Evolutionary conservation across 2,113 vertebrate species (phyloP), one percentile per base, ranked within the genome.

Genomic region (Pseudorasbora parva): DNA sequence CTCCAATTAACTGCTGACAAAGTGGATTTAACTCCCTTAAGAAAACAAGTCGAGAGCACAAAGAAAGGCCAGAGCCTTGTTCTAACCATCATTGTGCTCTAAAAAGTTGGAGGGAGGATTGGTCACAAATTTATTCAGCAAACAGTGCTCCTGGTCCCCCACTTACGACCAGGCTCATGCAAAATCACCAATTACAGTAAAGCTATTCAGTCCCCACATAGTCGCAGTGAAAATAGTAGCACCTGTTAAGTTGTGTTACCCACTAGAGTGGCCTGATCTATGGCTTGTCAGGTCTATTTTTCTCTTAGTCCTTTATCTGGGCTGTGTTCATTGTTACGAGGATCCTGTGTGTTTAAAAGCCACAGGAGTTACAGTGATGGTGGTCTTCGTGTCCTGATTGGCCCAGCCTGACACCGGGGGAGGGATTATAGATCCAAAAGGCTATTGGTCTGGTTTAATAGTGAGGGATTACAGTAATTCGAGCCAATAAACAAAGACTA

Each of bases 141-240:
- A 89, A 89, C 84, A 78, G 49, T 82, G 4, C 25, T 83, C 37
- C 17, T 0, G 64, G 83, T 86, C 89, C 81, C 90, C 86, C 88
- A 88, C 87, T 66, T 82, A 90, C 86, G 54, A 78, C 54, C 82
- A 89, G 89, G 84, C 86, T 88, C 84, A 23, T 72, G 51, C 14
- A 77, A 91, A 82, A 90, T 91, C 85, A 88, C 88, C 93, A 93
- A 92, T 93, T 93, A 93, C 92, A 87, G 89, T 91, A 90, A 90
- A 87, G 82, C 86, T 15, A 23, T 33, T 54, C 14, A 25, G 54
- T 87, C 84, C 77, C 84, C 81, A 88, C 81, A 90, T 21, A 68
- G 33, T 68, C 27, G 9, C 33, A 0, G 23, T 19, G 23, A 87
- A 89, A 90, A 75, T 14, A 81, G 87, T 79, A 87, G 83, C 89